Evolutionary conservation across 2,113 vertebrate genomes (phyloP), one percentile per base, ranked within the genome.

Genomic region (Xenopus borealis): DNA sequence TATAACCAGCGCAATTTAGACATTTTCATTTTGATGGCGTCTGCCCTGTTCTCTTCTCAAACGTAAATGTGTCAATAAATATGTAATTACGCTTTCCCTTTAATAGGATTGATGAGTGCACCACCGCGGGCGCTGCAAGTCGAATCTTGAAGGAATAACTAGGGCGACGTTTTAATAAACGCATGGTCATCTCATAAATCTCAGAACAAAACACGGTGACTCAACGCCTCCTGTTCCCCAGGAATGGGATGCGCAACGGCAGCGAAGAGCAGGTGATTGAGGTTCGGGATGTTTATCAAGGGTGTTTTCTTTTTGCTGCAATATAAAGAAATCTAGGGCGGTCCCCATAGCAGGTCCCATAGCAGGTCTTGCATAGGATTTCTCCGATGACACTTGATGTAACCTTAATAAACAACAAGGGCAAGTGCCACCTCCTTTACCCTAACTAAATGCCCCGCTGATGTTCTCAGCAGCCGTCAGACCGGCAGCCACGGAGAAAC

Each of bases 401-500:
- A 40, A 40, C 33, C 8, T 40, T 40, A 9, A 9, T 6, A 3
- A 40, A 40, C 2, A 40, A 40, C 33, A 40, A 9, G 33, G 33
- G 33, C 33, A 40, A 40, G 5, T 40, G 5, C 33, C 6, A 40
- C 33, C 5, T 40, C 5, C 33, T 40, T 40, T 64, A 47, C 62
- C 71, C 61, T 63, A 18, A 63, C 23, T 45, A 72, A 33, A 46
- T 45, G 44, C 40, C 20, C 57, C 3, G 20, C 69, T 72, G 69
- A 72, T 72, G 12, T 7, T 53, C 63, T 72, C 46, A 19, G 33
- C 59, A 72, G 1, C 50, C 59, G 13, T 72, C 57, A 71, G 23
- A 71, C n/a, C 17, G 13, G 46, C 18, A 11, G 19, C 13, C 12
- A 62, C 14, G 20, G 3, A 63, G 50, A 12, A 55, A 17, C 45